Base-by-base conservation (phyloP, 2,113 vertebrate species). In the Mohoua ochrocephala region DNA sequence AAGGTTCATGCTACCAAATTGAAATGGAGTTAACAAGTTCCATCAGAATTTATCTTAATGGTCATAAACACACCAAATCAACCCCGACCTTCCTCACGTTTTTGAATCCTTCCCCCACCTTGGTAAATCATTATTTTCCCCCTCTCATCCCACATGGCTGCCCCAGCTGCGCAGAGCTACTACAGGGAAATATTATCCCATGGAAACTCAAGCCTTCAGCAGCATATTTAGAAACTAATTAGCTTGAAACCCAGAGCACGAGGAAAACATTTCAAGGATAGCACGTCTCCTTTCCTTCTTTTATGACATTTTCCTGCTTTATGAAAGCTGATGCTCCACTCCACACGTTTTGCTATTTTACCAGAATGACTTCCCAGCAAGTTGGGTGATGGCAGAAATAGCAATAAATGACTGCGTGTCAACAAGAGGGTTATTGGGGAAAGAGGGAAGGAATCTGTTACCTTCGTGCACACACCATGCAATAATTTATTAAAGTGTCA, bases 171-270 rank as follows among this genome's bases (percentile, higher is more conserved):
- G 91, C 41, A 84, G 76, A 77, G 35, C 75, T 94, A 67, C 53
- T 49, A n/a, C 23, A 63, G 57, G 63, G 91, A 92, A 96, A 80
- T 54, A 87, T 37, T 92, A 84, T 27, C 74, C 76, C 74, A 49
- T 42, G 28, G 79, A 94, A 92, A 78, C 78, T 54, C 87, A 86
- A 94, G 64, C 61, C 80, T 89, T 85, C 73, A n/a, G 41, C 78
- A 91, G 84, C 93, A 54, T 94, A 85, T 95, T 97, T 97, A 90
- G 88, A 89, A 97, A 94, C 85, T 96, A 97, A 97, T 95, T 97
- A 97, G 83, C 69, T 97, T 41, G 70, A 91, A 95, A 93, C 65
- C 83, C 54, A 26, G 68, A 94, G 59, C 75, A 64, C 3, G 78
- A 89, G 93, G 84, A 87, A 97, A 95, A 86, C 60, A 78, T 78